Percentiles rank a stretch among this genome's conserved stretches.
Conservation (phyloP, 2,888 invertebrate species). For the Ormyrus thymus region DNA sequence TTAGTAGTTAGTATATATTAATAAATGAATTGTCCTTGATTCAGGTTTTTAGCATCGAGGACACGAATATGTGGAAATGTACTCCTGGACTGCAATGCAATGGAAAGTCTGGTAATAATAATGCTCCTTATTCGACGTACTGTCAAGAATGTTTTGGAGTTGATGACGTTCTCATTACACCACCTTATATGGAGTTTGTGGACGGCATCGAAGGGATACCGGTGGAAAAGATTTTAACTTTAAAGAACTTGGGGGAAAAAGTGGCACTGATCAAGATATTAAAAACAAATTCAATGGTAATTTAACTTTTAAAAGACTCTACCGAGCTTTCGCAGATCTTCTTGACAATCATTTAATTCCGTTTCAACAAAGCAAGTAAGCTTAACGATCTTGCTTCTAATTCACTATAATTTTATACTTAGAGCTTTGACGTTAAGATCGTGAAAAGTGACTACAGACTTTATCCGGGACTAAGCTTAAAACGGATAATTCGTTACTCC, state of each 20-base stretch:
- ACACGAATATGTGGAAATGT: too few species aligned
- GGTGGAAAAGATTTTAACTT: constrained; percentile 66
- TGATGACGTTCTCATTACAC: constrained; percentile 69
- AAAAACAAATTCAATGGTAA: constrained; percentile 73
- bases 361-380: neutral
- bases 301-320: neutral
- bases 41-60: too few species aligned
- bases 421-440: constrained; percentile 72
- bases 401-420: constrained; percentile 5
- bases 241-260: constrained; percentile 71
- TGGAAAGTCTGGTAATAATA: too few species aligned
- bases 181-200: constrained; percentile 71
- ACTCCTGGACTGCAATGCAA: too few species aligned
- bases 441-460: constrained; percentile 61
- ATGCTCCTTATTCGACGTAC: too few species aligned
- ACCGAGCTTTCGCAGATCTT: too few species aligned
- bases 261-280: constrained; percentile 69
- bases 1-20: too few species aligned
- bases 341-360: too few species aligned
- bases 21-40: too few species aligned
- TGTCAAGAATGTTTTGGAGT: constrained; percentile 10
- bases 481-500: constrained; percentile 67
- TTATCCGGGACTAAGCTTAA: constrained; percentile 73
- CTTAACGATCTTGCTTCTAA: neutral
- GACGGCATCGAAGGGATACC: constrained; percentile 74